These are phyloP conservation scores for Sebastes alutus DNA, from an alignment of 2,797 vertebrate species.

Conservation along the genomic window DNA sequence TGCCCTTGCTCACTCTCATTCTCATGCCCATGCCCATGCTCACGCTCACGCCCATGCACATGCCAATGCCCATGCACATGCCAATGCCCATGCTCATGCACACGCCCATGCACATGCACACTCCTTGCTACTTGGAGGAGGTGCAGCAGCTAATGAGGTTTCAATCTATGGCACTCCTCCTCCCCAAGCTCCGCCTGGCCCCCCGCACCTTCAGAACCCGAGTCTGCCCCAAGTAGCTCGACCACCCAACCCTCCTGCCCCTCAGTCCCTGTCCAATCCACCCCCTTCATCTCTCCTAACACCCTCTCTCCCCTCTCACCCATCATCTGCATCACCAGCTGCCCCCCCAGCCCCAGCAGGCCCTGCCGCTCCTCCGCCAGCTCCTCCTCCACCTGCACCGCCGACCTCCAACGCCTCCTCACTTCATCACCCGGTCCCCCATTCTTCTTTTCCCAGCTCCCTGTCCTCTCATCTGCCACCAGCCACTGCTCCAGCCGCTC, in stretches of 20 bases:
- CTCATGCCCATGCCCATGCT: conserved; percentile 70
- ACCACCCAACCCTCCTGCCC: conserved; percentile 83
- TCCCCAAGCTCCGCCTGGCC: conserved; percentile 70
- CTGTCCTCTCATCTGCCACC: conserved; percentile 76
- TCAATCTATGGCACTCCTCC: conserved; percentile 85
- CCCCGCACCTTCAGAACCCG: conserved; percentile 79
- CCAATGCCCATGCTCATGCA: conserved; percentile 59
- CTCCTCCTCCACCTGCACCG: conserved; percentile 72
- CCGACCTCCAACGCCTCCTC: conserved; percentile 74
- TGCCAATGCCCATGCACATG: conserved; percentile 67
- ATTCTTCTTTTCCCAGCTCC: conserved; percentile 79
- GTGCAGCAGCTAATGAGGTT: conserved; percentile 76
- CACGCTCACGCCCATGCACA: conserved; percentile 71
- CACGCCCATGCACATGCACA: conserved; percentile 77
- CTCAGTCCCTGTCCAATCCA: conserved; percentile 85
- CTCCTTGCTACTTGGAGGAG: conserved; percentile 82
- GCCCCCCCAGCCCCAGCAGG: conserved; percentile 78
- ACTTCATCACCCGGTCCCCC: conserved; percentile 80
- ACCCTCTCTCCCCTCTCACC: conserved; percentile 77
- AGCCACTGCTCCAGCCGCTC: conserved; percentile 69
- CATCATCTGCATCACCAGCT: conserved; percentile 78
- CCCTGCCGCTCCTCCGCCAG: conserved; percentile 79
- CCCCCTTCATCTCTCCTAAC: conserved; percentile 80
- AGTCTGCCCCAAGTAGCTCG: conserved; percentile 76
- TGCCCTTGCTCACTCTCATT: conserved; percentile 82